Base-by-base conservation (phyloP, 2,888 invertebrate genomes). In the Nematopogon swammerdamellus region DNA sequence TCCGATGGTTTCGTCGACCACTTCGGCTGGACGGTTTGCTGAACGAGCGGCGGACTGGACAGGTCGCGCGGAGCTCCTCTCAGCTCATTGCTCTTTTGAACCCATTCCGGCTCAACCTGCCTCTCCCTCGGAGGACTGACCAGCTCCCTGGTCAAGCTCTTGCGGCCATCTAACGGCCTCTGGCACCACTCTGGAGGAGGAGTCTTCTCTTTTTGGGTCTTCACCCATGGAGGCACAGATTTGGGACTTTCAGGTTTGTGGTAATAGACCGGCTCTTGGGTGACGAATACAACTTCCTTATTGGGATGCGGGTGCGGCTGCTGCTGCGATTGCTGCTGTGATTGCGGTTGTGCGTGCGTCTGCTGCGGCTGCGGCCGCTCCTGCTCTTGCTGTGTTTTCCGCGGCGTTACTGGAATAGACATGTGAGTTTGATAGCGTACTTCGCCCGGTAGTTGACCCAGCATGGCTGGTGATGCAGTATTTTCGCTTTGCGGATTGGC, bases 1-100 rank as follows among this genome's bases (percentile, higher is more conserved):
- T 77, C 77, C 29, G 76, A 80, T 20, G 74, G 80, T 25, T 64
- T 59, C 1, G 76, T 79, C 2, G 74, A 80, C 80, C 80, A 80
- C 8, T 70, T 62, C 1, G 80, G 76, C 51, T 72, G 80, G 4
- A 59, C 68, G 1, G 65, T 61, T 51, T 77, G 77, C 50, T 71
- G 74, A 52, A 72, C 69, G 58, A 72, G 76, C 43, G 77, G 73
- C 44, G 79, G 79, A 55, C 77, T 79, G 11, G 73, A 55, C 1
- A 73, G 70, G 51, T 77, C 79, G 14, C 76, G 71, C 2, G 58
- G 60, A 47, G 65, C 66, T 55, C 65, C 66, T 56, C 74, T 74
- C 60, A 75, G 62, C 55, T 79, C 76, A 51, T 65, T 73, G 52
- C 76, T 77, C 58, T 70, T 77, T 55, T 61, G 68, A 1, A 77